Evolutionary conservation across 2,888 invertebrate genomes (phyloP), one percentile per base, ranked within the genome.

Genomic region (Trichopoda pennipes): DNA sequence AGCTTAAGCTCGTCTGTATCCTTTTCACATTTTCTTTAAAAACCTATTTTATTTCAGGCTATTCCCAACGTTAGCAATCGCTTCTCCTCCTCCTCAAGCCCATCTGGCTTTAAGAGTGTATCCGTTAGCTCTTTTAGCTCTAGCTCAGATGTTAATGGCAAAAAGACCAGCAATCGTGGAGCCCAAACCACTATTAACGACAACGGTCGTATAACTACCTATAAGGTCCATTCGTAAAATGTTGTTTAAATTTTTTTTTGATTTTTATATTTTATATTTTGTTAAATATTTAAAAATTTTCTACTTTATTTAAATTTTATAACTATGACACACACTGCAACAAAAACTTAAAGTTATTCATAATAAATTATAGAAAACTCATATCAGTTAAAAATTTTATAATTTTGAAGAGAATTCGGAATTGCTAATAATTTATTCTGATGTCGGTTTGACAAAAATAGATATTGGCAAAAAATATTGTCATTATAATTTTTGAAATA

Each of bases 141-240:
- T 2, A 93, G 93, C 0, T 87, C 92, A 0, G 92, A 94, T 85
- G 86, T 93, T 35, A 92, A 95, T 87, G 96, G 96, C 4, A 91
- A 93, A 85, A 91, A 92, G 66, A 86, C 89, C 16, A 92, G 88
- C 64, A 92, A 91, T 81, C 93, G 94, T 82, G 92, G 92, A 58
- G 93, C 95, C 0, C 91, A 93, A 55, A 95, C 95, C 10, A 92
- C 93, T 0, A 92, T 95, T 69, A 94, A 96, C 87, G 93, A 95
- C 86, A 95, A 96, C 87, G 96, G 96, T 82, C 94, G 94, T 88
- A 87, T 95, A 53, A 93, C 94, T 72, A 92, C 92, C 60, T 94
- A 94, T 74, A 87, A 87, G 49, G 87, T 88, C 51, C 86, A 89
- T 73, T 89, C 89, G n/a, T 91, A 90, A 86, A 44, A 9, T 69